Conservation (phyloP, 2,113 vertebrate genomes). For the Lophura nycthemera region DNA sequence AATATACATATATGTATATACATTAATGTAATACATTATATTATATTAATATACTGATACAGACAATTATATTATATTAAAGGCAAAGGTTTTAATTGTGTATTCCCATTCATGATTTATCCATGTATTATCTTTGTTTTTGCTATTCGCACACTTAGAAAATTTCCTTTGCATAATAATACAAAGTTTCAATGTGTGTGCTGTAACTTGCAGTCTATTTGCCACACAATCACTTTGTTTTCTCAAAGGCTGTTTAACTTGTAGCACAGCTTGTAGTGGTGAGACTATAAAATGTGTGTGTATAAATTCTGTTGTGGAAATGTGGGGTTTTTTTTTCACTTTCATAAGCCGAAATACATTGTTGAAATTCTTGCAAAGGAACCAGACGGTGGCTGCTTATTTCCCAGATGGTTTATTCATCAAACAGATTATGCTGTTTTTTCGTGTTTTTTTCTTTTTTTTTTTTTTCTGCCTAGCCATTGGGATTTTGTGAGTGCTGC, state of each 20-base stretch:
- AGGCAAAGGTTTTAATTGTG: background rate
- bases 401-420: background rate
- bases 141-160: background rate
- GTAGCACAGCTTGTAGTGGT: background rate
- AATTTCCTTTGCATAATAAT: background rate
- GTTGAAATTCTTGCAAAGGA: background rate
- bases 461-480: background rate
- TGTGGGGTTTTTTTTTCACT: accelerated
- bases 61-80: background rate
- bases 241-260: background rate
- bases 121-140: background rate
- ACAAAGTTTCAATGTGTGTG: background rate
- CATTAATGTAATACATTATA: too few species aligned
- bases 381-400: background rate
- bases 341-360: background rate
- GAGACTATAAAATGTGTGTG: background rate
- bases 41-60: too few species aligned
- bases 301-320: background rate
- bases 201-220: background rate
- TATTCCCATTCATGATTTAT: background rate
- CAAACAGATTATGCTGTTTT: background rate
- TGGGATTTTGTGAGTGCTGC: background rate
- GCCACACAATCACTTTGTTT: background rate
- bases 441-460: accelerated
- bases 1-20: too few species aligned